A percentile compares a stretch with the other conserved stretches of the same genome.
These are phyloP conservation scores for Chrysocyon brachyurus DNA, from an alignment of 2,797 vertebrate genomes.

Conservation along the genomic window DNA sequence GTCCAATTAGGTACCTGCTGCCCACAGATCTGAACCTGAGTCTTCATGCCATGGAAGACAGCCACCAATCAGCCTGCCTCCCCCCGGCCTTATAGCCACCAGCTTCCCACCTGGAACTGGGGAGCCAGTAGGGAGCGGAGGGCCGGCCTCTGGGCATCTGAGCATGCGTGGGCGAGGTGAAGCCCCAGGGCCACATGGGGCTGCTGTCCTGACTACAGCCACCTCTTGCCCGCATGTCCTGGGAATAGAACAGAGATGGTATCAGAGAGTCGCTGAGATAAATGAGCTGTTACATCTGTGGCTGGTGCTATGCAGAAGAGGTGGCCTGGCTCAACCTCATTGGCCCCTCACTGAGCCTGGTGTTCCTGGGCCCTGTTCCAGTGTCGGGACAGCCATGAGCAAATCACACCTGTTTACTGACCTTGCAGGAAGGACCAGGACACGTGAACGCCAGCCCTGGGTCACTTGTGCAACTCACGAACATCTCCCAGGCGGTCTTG, in stretches of 20 bases:
- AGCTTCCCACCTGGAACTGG: slow-evolving; percentile 69
- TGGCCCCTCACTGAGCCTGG: rapidly evolving
- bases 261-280: neutral
- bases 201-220: neutral
- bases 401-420: neutral
- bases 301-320: neutral
- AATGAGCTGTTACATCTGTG: neutral
- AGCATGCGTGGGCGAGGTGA: slow-evolving; percentile 53
- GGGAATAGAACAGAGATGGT: neutral
- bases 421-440: neutral
- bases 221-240: rapidly evolving
- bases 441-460: neutral
- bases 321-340: neutral
- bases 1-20: slow-evolving; percentile 82
- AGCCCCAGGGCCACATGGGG: neutral
- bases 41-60: slow-evolving; percentile 74
- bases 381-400: rapidly evolving
- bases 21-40: slow-evolving; percentile 76
- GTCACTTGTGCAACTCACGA: neutral
- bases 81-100: neutral
- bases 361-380: neutral
- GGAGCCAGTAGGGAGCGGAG: neutral
- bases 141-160: slow-evolving; percentile 26
- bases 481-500: neutral
- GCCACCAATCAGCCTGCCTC: neutral